Evolutionary conservation across 2,113 vertebrate genomes (phyloP).

Genomic region (Monarcha castaneiventris): DNA sequence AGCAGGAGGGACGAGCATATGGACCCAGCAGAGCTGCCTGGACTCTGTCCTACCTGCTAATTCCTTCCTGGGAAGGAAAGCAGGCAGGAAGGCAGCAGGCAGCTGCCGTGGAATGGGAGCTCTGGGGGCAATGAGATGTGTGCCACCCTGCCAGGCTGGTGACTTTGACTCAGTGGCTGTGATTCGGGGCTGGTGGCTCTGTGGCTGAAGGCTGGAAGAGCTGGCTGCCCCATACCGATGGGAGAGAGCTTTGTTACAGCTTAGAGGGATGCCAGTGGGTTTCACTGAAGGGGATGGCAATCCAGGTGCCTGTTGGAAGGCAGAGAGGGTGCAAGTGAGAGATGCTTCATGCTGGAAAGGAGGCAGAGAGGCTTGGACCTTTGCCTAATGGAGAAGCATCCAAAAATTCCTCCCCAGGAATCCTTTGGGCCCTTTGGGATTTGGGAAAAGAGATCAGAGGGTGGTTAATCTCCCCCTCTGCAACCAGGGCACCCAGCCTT

Average conservation of each 20-base stretch:
- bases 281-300: background rate
- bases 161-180: background rate
- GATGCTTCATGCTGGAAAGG: background rate
- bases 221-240: rapidly evolving
- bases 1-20: background rate
- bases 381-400: background rate
- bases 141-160: background rate
- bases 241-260: background rate
- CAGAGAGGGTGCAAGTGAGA: background rate
- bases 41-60: background rate
- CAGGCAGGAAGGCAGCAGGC: background rate
- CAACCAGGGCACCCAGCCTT: background rate
- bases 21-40: background rate
- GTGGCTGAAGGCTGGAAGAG: background rate
- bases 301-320: rapidly evolving
- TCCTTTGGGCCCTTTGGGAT: background rate
- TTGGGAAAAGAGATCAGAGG: background rate
- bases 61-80: background rate
- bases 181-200: background rate
- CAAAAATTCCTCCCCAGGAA: background rate
- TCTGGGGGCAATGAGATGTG: background rate
- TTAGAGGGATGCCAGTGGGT: background rate
- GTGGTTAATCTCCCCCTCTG: background rate
- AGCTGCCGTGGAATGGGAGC: background rate
- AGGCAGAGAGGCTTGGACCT: background rate